Conservation (phyloP, 2,888 invertebrate genomes). For the Nebria salina region DNA sequence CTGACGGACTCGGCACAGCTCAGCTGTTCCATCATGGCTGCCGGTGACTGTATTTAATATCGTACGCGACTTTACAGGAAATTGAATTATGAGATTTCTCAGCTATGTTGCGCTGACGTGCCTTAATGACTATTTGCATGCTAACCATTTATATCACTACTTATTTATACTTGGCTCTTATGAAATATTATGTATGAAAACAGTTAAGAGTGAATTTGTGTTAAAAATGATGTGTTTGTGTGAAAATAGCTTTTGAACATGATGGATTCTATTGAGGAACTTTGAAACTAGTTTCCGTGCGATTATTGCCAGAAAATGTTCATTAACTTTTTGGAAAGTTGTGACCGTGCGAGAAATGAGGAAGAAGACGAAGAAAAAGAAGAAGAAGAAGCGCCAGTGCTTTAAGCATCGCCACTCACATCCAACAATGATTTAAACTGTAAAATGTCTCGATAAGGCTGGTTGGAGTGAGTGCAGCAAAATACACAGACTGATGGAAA, state of each 20-base stretch:
- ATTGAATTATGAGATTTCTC: slow-evolving; percentile 37
- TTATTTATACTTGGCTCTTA: no score
- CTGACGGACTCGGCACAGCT: slow-evolving; percentile 22
- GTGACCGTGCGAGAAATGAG: neutral
- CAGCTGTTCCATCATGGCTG: slow-evolving; percentile 20
- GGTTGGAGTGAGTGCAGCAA: slow-evolving; percentile 24
- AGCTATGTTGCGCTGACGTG: slow-evolving; percentile 8
- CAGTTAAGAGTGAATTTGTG: no score
- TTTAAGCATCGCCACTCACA: slow-evolving; percentile 22
- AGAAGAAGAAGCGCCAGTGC: no score
- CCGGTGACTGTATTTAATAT: slow-evolving; percentile 39
- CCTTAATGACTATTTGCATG: slow-evolving; percentile 27
- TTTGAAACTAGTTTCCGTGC: slow-evolving; percentile 30
- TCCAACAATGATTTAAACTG: slow-evolving; percentile 50
- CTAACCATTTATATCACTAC: neutral
- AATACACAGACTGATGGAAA: slow-evolving; percentile 6
- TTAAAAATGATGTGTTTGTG: no score
- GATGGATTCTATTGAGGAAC: slow-evolving; percentile 31
- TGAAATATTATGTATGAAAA: no score
- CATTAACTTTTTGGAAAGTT: slow-evolving; percentile 32
- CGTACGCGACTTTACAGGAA: slow-evolving; percentile 32
- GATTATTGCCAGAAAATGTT: slow-evolving; percentile 41
- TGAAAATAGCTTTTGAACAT: no score
- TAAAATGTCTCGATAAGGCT: slow-evolving; percentile 52
- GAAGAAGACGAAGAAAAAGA: no score